Evolutionary conservation across 23 tunicate genomes (phyloP), one percentile per base, ranked within the genome.

Genomic region (Diplosoma virens): DNA sequence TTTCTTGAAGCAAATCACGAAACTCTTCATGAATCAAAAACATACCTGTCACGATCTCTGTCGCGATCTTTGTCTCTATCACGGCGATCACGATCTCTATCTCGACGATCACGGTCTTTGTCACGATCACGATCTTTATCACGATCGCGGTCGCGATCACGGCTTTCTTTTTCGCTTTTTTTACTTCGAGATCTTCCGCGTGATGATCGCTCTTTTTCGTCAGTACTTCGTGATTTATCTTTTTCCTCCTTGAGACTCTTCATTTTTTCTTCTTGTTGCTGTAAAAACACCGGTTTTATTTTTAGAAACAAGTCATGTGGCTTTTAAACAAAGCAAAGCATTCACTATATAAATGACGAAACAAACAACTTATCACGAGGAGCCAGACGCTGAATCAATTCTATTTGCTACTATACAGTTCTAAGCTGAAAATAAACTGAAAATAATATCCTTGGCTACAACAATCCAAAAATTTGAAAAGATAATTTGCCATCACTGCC

Each of bases 61-160:
- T 33, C 32, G 24, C 87, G 56, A 20, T 59, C 54, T n/a, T 69
- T 32, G 26, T 55, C 69, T 28, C 78, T 28, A 31, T 56, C 66
- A 2, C 86, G n/a, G 28, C 82, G 71, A 5, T 59, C 54, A 2
- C 78, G 32, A 20, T 70, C 78, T 28, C 78, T 28, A 31, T 34
- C 50, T 1, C 86, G 69, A 21, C 78, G 32, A 20, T 70, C 78
- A 3, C 78, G 52, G 20, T 34, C 50, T 1, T 79, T 34, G 25
- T 73, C 80, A 31, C 79, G 72, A 11, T 85, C 91, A 7, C 69
- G 53, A 21, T 76, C 77, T 23, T 71, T 37, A 24, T 77, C 90
- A 25, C 76, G 61, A 47, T 74, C 79, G 37, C 78, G 37, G 16
- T 24, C 24, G 3, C 78, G 59, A 21, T 72, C 78, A 7, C 78